Evolutionary conservation across 2,113 vertebrate species (phyloP).

Genomic region (Casuarius casuarius): DNA sequence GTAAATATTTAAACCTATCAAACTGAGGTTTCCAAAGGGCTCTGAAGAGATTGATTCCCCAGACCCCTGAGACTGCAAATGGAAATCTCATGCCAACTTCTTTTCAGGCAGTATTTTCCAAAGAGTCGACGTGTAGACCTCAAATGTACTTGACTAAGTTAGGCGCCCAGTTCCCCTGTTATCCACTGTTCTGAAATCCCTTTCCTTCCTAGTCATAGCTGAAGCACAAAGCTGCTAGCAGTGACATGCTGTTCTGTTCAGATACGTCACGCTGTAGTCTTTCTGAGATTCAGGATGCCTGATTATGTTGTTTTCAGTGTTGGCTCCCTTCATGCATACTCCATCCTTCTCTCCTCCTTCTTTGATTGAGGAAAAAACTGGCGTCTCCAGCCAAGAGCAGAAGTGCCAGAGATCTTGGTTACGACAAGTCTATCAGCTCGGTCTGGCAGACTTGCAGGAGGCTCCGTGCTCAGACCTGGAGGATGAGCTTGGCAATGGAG

Average conservation of each 20-base stretch:
- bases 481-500: accelerated
- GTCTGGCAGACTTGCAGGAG: accelerated
- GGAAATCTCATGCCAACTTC: neutral
- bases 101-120: constrained; percentile 13
- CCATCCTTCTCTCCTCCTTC: neutral
- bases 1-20: constrained; percentile 29
- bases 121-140: neutral
- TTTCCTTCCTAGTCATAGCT: neutral
- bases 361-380: neutral
- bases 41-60: constrained; percentile 18
- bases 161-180: neutral
- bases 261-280: neutral
- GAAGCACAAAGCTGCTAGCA: neutral
- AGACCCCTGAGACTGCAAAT: neutral
- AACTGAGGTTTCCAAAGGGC: constrained; percentile 6
- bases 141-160: neutral
- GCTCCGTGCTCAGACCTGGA: neutral
- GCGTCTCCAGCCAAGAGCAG: neutral
- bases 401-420: neutral
- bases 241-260: neutral
- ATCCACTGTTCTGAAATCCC: neutral
- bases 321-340: neutral
- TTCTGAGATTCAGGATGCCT: neutral
- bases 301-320: neutral
- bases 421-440: neutral